Conservation (phyloP, 2,888 invertebrate genomes). For the Dioctria linearis region DNA sequence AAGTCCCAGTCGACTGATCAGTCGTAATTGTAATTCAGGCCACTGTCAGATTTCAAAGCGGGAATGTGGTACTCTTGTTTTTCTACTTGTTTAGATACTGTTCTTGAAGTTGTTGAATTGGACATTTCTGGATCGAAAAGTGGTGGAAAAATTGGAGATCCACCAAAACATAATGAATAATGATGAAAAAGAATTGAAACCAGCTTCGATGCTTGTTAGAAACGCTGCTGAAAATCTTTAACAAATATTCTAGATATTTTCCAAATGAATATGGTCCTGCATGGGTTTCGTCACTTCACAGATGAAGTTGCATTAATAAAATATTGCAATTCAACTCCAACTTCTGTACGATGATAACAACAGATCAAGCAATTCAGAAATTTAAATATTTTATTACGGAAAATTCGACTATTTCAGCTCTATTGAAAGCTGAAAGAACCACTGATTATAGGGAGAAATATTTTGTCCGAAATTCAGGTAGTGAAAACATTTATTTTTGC, state of each 20-base stretch:
- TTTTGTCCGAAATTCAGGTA: no score
- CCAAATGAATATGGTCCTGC: constrained; percentile 88
- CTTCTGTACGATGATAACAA: constrained; percentile 61
- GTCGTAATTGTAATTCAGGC: no score
- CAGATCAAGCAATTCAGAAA: constrained; percentile 76
- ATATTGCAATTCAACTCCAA: constrained; percentile 79
- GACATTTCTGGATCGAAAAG: constrained; percentile 97
- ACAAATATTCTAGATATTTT: constrained; percentile 88
- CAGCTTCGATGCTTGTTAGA: constrained; percentile 96
- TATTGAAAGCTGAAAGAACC: no score
- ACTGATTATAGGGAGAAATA: no score
- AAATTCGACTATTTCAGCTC: constrained; percentile 88
- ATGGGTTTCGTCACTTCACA: constrained; percentile 87
- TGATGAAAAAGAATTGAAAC: constrained; percentile 95
- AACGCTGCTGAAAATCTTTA: constrained; percentile 97
- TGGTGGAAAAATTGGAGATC: constrained; percentile 88
- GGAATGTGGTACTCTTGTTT: no score
- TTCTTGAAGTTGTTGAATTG: constrained; percentile 96
- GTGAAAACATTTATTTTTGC: no score
- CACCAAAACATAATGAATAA: constrained; percentile 93
- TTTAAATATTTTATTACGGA: constrained; percentile 94
- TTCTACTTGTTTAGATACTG: no score
- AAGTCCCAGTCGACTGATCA: no score
- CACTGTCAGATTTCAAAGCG: no score
- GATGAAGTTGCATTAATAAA: constrained; percentile 90